Evolutionary conservation across 2,797 vertebrate species (phyloP), one percentile per base, ranked within the genome.

Genomic region (Gymnocypris eckloni): DNA sequence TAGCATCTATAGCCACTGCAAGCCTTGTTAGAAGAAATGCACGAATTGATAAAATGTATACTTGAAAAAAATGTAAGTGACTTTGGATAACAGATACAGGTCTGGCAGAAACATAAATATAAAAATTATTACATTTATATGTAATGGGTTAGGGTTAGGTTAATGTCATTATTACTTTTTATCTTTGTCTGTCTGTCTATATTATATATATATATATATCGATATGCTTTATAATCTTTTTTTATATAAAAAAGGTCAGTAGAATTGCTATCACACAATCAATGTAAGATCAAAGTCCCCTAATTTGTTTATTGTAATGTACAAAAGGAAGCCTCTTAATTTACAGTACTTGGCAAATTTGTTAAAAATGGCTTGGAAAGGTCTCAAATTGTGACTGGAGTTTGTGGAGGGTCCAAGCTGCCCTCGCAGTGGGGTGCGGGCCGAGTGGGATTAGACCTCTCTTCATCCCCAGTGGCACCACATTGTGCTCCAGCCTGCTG

Each of bases 361-460:
- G 72, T 61, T 67, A 37, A 71, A 71, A 84, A 83, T 20, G 69
- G 43, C 56, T 69, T 59, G 10, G 69, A 79, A 75, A 76, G 56
- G 43, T 79, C 45, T 78, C 18, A 67, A 76, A 81, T 82, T 71
- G 79, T 69, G 64, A 59, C 59, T 83, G 77, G 43, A 43, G 61
- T 50, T 73, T 86, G 76, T 85, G 79, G 76, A 80, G 82, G 52
- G 85, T 83, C 85, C 18, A 43, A 59, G 50, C 50, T 79, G 86
- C 64, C 69, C 72, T 86, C 71, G 75, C 39, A n/a, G 52, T 70
- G 84, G 64, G 73, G 71, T 78, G 43, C 64, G 64, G 88, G 33
- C 25, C 12, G 56, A 48, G 76, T 84, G 71, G 89, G 86, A 88
- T 90, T 90, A 88, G 75, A 75, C 85, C 67, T 81, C 71, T 69